Percentiles rank a stretch among this genome's conserved stretches.
These are phyloP conservation scores for Thecocarcelia acutangulata DNA, from an alignment of 2,888 invertebrate species.

Conservation along the genomic window DNA sequence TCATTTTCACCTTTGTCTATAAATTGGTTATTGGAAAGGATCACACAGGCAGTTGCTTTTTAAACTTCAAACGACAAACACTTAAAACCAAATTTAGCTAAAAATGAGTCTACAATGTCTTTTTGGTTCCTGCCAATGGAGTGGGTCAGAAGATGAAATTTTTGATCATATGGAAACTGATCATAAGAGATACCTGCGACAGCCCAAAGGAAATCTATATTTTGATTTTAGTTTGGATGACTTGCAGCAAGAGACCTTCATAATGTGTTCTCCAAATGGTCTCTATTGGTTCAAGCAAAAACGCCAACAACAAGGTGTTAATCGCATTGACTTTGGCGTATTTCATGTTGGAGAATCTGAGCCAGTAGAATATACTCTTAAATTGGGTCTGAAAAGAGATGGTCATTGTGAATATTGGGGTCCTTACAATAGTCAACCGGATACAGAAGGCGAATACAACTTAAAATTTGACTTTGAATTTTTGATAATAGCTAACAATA, in stretches of 20 bases:
- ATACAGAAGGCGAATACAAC: conserved; percentile 44
- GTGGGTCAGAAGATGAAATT: conserved; percentile 67
- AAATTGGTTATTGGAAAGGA: background rate
- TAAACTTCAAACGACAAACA: background rate
- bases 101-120: conserved; percentile 65
- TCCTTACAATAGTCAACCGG: conserved; percentile 25
- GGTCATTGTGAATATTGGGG: conserved; percentile 66
- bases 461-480: conserved; percentile 54
- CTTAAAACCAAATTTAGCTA: background rate
- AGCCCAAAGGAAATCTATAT: conserved; percentile 62
- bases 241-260: conserved; percentile 65
- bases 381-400: conserved; percentile 68
- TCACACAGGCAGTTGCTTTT: conserved; percentile 29
- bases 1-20: conserved; percentile 4
- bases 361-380: conserved; percentile 66
- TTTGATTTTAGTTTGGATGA: conserved; percentile 70
- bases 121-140: conserved; percentile 69
- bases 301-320: background rate
- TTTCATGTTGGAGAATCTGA: conserved; percentile 73
- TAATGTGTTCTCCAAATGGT: conserved; percentile 65
- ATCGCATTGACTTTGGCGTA: conserved; percentile 67
- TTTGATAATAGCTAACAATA: conserved; percentile 54
- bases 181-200: conserved; percentile 67
- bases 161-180: conserved; percentile 70
- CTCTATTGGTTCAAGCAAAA: conserved; percentile 71